Evolutionary conservation across 2,113 vertebrate species (phyloP), one percentile per base, ranked within the genome.

Genomic region (Ptychochromis oligacanthus): DNA sequence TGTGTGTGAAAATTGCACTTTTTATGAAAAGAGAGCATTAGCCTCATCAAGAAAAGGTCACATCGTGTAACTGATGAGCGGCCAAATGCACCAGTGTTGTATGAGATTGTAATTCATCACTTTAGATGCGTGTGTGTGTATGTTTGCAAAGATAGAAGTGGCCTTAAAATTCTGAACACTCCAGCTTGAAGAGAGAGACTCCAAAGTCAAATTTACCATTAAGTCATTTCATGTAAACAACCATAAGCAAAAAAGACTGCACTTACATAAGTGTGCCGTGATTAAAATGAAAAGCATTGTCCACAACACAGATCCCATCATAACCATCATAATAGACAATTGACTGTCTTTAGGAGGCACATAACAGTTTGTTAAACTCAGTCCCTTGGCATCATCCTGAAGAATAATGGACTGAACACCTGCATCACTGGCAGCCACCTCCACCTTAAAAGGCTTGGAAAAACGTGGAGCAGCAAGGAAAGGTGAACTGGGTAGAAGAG

Each of bases 1-100:
- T 76, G 58, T 76, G 78, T 75, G 81, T 54, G 52, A 80, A 89
- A 88, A 92, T 49, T 83, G 81, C 78, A 77, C 77, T 87, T 54
- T 90, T 60, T 80, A 55, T 67, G 79, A 31, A 72, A 72, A 85
- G 36, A 84, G 64, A 85, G 85, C 56, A 57, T 86, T 86, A 61
- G 75, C 79, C 83, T 67, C 80, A 74, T 81, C 67, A 72, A 34
- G 67, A 72, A 89, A 91, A 84, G 92, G 89, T 80, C 87, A 90
- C 84, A 54, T 61, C 46, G 7, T 79, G 79, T 52, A 75, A 34
- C 52, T 77, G 82, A 87, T 83, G 72, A 89, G 77, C 24, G 2
- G 57, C 46, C 70, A 84, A 78, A 80, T 60, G 17, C 67, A 31
- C 7, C 56, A 18, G 28, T 26, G 55, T 75, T 75, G 46, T 85